Conservation (phyloP, 1,140 invertebrate genomes). For the Plectrocnemia conspersa region DNA sequence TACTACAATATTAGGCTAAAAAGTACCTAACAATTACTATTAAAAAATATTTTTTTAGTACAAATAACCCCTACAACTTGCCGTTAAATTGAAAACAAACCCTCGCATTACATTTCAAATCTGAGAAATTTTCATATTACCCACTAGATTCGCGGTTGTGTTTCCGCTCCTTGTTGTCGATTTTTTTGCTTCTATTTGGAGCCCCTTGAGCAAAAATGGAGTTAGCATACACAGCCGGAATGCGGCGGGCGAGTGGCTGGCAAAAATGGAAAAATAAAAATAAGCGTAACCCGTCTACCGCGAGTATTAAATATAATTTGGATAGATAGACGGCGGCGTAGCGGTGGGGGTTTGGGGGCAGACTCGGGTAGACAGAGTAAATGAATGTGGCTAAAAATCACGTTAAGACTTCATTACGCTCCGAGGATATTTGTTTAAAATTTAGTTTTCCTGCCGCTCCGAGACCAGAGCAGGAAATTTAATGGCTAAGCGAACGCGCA, state of each 20-base stretch:
- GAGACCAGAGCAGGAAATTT: slow-evolving; percentile 26
- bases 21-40: no score
- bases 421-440: slow-evolving; percentile 36
- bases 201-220: slow-evolving; percentile 12
- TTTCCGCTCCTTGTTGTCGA: no score
- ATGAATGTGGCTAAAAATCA: slow-evolving; percentile 37
- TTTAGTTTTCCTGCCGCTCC: slow-evolving; percentile 33
- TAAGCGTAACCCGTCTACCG: slow-evolving; percentile 24
- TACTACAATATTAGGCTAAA: no score
- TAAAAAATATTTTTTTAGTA: no score
- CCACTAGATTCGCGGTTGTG: no score
- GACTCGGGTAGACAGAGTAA: slow-evolving; percentile 29
- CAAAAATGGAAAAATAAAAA: slow-evolving; percentile 19
- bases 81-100: no score
- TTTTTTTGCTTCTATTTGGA: no score
- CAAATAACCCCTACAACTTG: no score
- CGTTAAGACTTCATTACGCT: slow-evolving; percentile 37
- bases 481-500: slow-evolving; percentile 30
- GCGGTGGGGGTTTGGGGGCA: not conserved
- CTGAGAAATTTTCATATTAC: no score
- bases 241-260: not conserved
- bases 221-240: slow-evolving; percentile 23
- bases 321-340: slow-evolving; percentile 26
- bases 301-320: slow-evolving; percentile 36
- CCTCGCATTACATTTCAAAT: no score